Evolutionary conservation across 2,797 vertebrate genomes (phyloP).

Genomic region (Mus spretus): DNA sequence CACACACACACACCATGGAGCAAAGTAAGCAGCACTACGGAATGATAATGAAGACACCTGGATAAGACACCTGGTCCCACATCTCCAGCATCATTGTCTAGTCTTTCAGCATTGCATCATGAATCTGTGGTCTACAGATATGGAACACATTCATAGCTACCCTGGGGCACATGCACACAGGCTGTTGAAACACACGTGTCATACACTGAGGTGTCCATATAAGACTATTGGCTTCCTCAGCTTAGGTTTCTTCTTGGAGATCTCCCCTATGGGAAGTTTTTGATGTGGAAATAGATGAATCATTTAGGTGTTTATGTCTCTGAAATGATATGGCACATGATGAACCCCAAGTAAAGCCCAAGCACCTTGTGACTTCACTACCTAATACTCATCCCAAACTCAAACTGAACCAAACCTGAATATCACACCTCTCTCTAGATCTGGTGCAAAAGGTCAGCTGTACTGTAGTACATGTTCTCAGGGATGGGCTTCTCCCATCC

Average conservation of each 20-base stretch:
- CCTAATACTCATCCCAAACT: no score
- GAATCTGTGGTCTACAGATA: background rate
- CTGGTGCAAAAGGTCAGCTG: no score
- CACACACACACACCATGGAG: rapidly evolving
- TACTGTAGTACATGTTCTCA: background rate
- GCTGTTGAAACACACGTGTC: background rate
- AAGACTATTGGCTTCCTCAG: rapidly evolving
- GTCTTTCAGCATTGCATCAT: background rate
- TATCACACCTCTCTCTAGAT: rapidly evolving
- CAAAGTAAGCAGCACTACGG: rapidly evolving
- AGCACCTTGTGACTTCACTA: rapidly evolving
- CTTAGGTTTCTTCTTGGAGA: no score
- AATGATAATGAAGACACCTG: rapidly evolving
- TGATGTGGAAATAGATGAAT: background rate
- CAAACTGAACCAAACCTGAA: rapidly evolving
- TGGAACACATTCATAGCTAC: background rate
- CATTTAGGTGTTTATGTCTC: background rate
- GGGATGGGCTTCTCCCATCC: rapidly evolving
- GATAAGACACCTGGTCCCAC: background rate
- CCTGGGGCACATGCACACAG: background rate
- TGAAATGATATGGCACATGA: rapidly evolving
- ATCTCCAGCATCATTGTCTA: no score
- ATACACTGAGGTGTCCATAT: background rate
- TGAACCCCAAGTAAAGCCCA: rapidly evolving
- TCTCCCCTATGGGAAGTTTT: background rate